Base-by-base conservation (phyloP, 1,140 invertebrate species). In the Cydia strobilella region DNA sequence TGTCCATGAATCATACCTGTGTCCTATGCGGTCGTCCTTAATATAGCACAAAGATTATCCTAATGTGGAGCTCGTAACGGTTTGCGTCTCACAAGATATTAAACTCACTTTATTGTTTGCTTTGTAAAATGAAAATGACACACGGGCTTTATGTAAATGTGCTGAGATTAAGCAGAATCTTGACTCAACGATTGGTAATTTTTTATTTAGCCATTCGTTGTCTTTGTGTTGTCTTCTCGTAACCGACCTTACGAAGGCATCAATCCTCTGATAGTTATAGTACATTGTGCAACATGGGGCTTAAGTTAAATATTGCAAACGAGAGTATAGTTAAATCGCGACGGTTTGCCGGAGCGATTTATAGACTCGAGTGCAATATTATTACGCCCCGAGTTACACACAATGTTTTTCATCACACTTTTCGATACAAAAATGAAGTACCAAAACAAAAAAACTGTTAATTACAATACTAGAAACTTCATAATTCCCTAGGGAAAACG, bases 11-110 rank as follows among this genome's bases (percentile, higher is more conserved):
- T 69, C 65, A 69, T 69, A 69, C 65, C 31, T 31, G 10, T 18
- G 65, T 69, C 65, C 65, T 69, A 69, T 69, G 65, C 65, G 35
- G 65, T 39, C 31, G 65, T 5, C 27, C 65, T 69, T 18, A 69
- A 69, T 69, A 69, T 69, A 69, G 65, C 65, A 69, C 65, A 69
- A 69, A 69, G 65, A 69, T 31, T n/a, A 15, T 69, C 65, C 65
- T 69, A 69, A 69, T 69, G 65, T 18, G 65, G 65, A 18, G 65
- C 9, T 69, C 27, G n/a, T 69, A 69, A 69, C 65, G 65, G n/a
- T 35, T 69, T 18, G 65, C 65, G 18, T 69, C 65, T 42, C 27
- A 69, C 15, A 23, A 39, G 31, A 35, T 39, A 69, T 35, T 39
- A 35, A 35, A 69, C 35, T 31, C 63, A 18, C 48, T 18, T 35